These are phyloP conservation scores for Radopholus similis DNA, from an alignment of 1,140 invertebrate genomes.

Conservation along the genomic window DNA sequence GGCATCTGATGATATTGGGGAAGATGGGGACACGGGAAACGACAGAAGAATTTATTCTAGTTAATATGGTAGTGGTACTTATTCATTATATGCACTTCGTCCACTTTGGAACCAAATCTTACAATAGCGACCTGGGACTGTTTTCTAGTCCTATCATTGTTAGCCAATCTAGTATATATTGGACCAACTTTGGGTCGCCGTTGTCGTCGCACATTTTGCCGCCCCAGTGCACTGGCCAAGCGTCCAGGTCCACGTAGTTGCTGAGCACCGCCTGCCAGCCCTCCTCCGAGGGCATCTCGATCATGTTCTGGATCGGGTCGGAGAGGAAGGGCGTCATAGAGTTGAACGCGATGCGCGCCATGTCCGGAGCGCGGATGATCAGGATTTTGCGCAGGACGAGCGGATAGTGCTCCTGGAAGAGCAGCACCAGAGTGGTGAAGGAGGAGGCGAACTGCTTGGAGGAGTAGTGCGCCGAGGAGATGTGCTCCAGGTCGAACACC, in stretches of 20 bases:
- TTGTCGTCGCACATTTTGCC: slow-evolving; percentile 50
- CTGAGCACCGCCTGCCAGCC: slow-evolving; percentile 53
- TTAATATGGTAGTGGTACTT: too few relatives aligned
- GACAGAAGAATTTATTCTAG: neutral
- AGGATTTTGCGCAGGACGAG: slow-evolving; percentile 55
- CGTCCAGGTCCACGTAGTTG: slow-evolving; percentile 54
- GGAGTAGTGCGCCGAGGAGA: slow-evolving; percentile 55
- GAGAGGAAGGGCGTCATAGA: slow-evolving; percentile 58
- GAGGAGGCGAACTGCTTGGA: slow-evolving; percentile 59
- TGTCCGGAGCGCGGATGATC: slow-evolving; percentile 58
- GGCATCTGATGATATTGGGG: slow-evolving; percentile 38
- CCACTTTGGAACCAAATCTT: neutral
- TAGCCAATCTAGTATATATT: neutral
- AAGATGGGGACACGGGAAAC: neutral
- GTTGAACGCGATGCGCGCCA: slow-evolving; percentile 56
- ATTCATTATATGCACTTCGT: neutral
- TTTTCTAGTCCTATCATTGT: neutral
- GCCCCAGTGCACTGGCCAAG: slow-evolving; percentile 59
- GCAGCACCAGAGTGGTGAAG: slow-evolving; percentile 55
- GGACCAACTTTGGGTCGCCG: slow-evolving; percentile 57
- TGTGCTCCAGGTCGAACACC: slow-evolving; percentile 59
- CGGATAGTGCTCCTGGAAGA: slow-evolving; percentile 59
- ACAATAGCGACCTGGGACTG: neutral
- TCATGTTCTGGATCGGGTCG: slow-evolving; percentile 51
- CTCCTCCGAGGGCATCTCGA: slow-evolving; percentile 59